Conservation (phyloP, 1,140 invertebrate genomes). For the Zophobas atratus region DNA sequence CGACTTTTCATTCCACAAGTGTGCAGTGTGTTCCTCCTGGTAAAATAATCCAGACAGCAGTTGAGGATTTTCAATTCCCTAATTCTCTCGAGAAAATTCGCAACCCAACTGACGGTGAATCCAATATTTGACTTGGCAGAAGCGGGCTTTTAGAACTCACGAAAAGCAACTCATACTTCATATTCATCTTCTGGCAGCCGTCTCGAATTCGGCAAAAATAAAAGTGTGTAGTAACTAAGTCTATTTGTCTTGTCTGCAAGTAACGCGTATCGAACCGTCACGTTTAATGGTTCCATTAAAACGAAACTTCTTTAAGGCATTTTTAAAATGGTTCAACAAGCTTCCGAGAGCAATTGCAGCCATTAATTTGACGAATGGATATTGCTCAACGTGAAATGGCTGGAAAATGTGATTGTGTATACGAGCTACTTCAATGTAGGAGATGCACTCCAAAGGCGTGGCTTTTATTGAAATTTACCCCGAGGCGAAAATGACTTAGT, state of each 20-base stretch:
- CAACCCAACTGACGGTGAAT: neutral
- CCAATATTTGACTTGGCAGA: slow-evolving; percentile 6
- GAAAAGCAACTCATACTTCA: neutral
- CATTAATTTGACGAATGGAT: slow-evolving; percentile 24
- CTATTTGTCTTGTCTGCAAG: neutral
- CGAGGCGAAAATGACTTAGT: too few species aligned
- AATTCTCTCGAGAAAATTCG: neutral
- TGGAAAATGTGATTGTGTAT: neutral
- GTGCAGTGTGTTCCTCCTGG: too few species aligned
- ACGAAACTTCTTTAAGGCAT: slow-evolving; percentile 6
- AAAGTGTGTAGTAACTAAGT: neutral
- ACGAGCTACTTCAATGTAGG: neutral
- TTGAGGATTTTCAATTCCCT: too few species aligned
- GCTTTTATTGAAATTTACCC: neutral
- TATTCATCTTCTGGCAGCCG: too few species aligned
- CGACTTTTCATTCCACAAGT: too few species aligned
- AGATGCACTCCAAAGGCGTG: neutral
- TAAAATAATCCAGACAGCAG: too few species aligned
- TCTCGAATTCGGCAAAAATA: neutral
- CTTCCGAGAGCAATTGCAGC: slow-evolving; percentile 5
- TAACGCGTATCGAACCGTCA: neutral
- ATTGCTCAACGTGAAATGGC: neutral
- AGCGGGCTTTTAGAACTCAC: neutral
- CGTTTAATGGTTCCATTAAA: slow-evolving; percentile 28
- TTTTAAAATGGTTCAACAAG: slow-evolving; percentile 21